Conservation (phyloP, 2,113 vertebrate species). For the Eupsittula cactorum region DNA sequence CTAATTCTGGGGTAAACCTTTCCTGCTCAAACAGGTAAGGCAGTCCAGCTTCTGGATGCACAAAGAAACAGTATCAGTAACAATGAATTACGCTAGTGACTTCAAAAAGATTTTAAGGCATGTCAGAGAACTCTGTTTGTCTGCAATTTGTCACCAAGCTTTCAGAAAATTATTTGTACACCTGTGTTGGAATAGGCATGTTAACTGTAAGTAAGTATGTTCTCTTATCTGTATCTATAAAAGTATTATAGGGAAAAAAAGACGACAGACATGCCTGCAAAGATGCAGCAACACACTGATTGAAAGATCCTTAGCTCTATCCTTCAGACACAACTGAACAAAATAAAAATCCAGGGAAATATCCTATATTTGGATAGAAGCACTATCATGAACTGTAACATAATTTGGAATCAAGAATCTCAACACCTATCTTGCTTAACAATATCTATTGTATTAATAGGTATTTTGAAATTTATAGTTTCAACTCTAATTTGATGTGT, state of each 20-base stretch:
- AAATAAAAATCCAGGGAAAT: not conserved
- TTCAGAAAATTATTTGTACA: not conserved
- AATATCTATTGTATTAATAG: not conserved
- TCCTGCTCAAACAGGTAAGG: not conserved
- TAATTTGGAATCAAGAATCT: not conserved
- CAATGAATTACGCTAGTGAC: not conserved
- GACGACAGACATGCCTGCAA: not conserved
- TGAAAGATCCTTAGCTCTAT: not conserved
- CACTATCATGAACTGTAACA: not conserved
- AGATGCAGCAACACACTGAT: not conserved
- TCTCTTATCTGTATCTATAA: not conserved
- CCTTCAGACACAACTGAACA: not conserved
- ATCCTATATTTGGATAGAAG: not conserved
- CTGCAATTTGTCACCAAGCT: not conserved
- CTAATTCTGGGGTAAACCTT: not conserved
- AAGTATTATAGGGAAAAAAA: not conserved
- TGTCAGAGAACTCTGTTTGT: not conserved
- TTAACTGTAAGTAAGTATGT: not conserved
- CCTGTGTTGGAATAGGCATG: not conserved
- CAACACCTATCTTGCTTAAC: not conserved
- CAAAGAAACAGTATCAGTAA: not conserved
- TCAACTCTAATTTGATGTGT: not conserved
- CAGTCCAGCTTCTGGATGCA: not conserved
- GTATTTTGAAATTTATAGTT: not conserved
- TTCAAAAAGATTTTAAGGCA: not conserved